A percentile compares a stretch with the other conserved stretches of the same genome.
These are phyloP conservation scores for Belgica antarctica DNA, from an alignment of 2,888 invertebrate species.

Conservation along the genomic window DNA sequence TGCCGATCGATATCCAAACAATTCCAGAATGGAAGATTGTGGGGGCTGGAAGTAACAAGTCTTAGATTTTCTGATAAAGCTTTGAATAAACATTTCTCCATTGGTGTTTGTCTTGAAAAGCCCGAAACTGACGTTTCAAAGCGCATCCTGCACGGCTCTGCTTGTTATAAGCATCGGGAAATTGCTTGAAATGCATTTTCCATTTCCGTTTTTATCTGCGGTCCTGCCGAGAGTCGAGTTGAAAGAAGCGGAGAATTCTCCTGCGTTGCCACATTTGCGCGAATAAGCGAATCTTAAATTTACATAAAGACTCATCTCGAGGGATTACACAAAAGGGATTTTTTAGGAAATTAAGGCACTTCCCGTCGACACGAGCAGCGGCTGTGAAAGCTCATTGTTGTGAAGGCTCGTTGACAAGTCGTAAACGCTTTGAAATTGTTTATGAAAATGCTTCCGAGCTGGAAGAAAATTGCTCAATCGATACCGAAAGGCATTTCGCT, in stretches of 20 bases:
- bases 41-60: no score
- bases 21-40: no score
- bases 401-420: conserved; percentile 7
- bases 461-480: not conserved
- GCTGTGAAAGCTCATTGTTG: no score
- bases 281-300: not conserved
- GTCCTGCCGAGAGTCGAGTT: no score
- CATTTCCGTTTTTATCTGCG: not conserved
- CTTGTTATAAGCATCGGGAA: not conserved
- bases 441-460: not conserved
- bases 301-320: not conserved
- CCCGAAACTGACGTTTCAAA: no score
- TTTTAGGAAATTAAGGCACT: not conserved
- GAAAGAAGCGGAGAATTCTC: not conserved
- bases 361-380: no score
- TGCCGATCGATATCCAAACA: no score
- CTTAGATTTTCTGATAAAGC: no score
- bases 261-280: not conserved
- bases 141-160: no score
- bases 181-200: not conserved
- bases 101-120: no score
- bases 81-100: no score
- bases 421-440: not conserved
- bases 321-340: not conserved
- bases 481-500: not conserved